phyloP scores from a whole-genome alignment of 1,140 invertebrate genomes.

The Drosophila ohnishii region DNA sequence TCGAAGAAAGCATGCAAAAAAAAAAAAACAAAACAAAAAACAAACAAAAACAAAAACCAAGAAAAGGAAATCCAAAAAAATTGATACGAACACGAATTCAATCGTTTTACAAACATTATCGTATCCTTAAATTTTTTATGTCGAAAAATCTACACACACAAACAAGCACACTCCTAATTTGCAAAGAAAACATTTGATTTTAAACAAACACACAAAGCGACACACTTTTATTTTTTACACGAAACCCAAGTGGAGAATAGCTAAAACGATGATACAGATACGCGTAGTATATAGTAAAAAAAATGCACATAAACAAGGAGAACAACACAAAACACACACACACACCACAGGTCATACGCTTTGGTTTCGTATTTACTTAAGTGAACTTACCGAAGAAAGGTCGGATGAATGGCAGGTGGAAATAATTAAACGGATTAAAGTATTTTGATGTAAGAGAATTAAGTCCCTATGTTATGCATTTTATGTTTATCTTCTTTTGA shows the following conservation, averaged over 20 bases:
- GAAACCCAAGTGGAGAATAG: conserved; percentile 7
- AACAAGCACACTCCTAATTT: conserved; percentile 7
- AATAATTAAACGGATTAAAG: conserved; percentile 48
- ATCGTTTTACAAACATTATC: conserved; percentile 16
- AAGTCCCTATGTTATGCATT: conserved; percentile 59
- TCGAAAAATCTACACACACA: conserved; percentile 11
- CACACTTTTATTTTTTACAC: conserved; percentile 26
- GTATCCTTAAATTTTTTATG: conserved; percentile 8
- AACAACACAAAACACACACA: conserved; percentile 1
- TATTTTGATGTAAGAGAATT: conserved; percentile 52
- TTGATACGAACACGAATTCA: conserved; percentile 22
- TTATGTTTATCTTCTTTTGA: conserved; percentile 45
- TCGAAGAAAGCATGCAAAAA: conserved; percentile 24
- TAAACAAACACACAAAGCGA: conserved; percentile 6
- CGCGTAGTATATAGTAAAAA: conserved; percentile 13
- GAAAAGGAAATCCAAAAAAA: conserved; percentile 22
- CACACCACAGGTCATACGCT: conserved; percentile 40
- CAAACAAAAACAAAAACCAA: conserved; percentile 29
- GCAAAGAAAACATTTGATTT: conserved; percentile 10
- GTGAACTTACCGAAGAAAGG: conserved; percentile 21
- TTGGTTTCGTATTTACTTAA: conserved; percentile 49
- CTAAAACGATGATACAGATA: conserved; percentile 9
- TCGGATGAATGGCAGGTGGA: not conserved
- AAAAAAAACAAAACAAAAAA: conserved; percentile 16
- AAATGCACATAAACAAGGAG: conserved; percentile 33